Evolutionary conservation across 2,113 vertebrate genomes (phyloP).

Genomic region (Otis tarda): DNA sequence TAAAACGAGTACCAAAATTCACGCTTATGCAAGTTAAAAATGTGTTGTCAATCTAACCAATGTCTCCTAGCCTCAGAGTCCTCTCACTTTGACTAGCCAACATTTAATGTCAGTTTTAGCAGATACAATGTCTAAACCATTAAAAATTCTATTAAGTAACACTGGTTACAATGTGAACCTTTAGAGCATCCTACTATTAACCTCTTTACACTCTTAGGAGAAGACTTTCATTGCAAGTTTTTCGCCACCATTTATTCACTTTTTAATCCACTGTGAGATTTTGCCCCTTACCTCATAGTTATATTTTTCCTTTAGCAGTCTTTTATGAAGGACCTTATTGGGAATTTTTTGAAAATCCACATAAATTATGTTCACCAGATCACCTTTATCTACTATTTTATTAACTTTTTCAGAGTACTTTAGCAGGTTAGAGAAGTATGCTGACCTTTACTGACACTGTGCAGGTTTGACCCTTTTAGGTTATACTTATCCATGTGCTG

Average conservation of each 20-base stretch:
- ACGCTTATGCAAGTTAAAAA: background rate
- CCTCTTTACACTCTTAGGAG: background rate
- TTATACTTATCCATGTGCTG: background rate
- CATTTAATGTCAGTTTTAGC: background rate
- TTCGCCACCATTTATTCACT: background rate
- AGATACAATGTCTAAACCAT: background rate
- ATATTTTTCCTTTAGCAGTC: conserved; percentile 4
- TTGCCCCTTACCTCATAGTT: background rate
- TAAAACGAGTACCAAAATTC: background rate
- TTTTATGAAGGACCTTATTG: background rate
- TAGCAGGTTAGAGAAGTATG: background rate
- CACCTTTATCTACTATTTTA: conserved; percentile 33
- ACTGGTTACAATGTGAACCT: background rate
- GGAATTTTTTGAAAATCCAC: conserved; percentile 14
- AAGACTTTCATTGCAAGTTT: background rate
- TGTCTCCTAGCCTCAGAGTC: background rate
- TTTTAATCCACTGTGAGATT: background rate
- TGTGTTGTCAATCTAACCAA: background rate
- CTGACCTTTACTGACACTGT: background rate
- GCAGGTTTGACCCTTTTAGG: conserved; percentile 12
- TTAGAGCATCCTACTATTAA: background rate
- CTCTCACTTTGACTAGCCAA: background rate
- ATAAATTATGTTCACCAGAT: conserved; percentile 5
- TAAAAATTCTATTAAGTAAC: background rate
- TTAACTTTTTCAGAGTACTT: conserved; percentile 43